Evolutionary conservation across 2,113 vertebrate species (phyloP), one percentile per base, ranked within the genome.

Genomic region (Salvelinus fontinalis): DNA sequence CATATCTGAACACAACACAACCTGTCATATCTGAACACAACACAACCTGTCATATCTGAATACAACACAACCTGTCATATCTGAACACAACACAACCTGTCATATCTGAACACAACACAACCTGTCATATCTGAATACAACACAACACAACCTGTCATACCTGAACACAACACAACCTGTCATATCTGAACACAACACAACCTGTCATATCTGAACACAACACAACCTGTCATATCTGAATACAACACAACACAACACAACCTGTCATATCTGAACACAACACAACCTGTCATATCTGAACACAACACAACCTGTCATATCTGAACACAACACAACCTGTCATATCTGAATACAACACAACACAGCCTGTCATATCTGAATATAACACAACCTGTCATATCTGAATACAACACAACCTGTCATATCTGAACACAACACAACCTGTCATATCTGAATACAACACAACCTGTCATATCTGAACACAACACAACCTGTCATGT

Each of bases 361-460:
- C n/a, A 60, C 1, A 54, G 22, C 60, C 54, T 26, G 3, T 26
- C 39, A 44, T 44, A 44, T 66, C 9, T 29, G 3, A 13, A 0
- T 13, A 29, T 26, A 66, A 14, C 64, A 66, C 3, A 16, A 51
- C 14, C 49, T 51, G 0, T 1, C 34, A 39, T 39, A 39, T 39
- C 34, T 39, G 34, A 39, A 31, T 4, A 31, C 4, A 31, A 31
- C 29, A 34, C 4, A 34, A 34, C 96, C 20, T 89, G 90, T 95
- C 96, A 97, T 95, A 95, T 93, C 96, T 97, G 80, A 79, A 67
- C 62, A 72, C 79, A 29, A 34, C 72, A 54, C 18, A 7, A 73
- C 14, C 29, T 16, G 11, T 2, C 65, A 22, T 7, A 24, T 27
- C 3, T 5, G 48, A 31, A 8, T 22, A 29, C 4, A 11, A 59